These are phyloP conservation scores for Drosophila busckii DNA, from an alignment of 1,140 invertebrate species.

Conservation along the genomic window DNA sequence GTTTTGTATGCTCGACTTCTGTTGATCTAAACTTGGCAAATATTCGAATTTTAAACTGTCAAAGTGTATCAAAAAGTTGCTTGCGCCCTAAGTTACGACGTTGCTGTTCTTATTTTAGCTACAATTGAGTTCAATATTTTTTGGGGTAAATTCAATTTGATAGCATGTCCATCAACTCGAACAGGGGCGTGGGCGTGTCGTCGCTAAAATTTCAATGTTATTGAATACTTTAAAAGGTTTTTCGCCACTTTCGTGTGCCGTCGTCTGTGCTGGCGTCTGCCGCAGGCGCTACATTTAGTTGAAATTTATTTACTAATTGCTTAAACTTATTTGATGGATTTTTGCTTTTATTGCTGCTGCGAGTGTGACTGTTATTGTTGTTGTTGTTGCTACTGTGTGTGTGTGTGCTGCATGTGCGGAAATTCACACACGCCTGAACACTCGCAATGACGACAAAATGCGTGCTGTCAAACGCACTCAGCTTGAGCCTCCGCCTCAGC, in stretches of 20 bases:
- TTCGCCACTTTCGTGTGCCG: conserved; percentile 1
- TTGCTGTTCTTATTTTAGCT: too few species aligned
- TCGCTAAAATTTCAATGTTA: conserved; percentile 67
- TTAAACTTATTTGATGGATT: conserved; percentile 35
- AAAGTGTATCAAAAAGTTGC: too few species aligned
- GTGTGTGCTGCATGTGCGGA: conserved; percentile 67
- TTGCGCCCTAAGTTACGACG: too few species aligned
- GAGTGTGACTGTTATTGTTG: neutral
- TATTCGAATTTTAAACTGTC: too few species aligned
- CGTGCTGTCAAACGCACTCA: conserved; percentile 65
- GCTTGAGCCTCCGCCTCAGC: neutral
- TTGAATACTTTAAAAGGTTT: conserved; percentile 76
- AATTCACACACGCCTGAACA: conserved; percentile 74
- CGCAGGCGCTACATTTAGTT: conserved; percentile 28
- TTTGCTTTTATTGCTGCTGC: conserved; percentile 12
- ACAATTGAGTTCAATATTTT: conserved; percentile 4
- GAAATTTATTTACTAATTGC: conserved; percentile 68
- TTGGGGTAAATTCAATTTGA: conserved; percentile 71
- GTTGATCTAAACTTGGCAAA: too few species aligned
- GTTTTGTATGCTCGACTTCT: too few species aligned
- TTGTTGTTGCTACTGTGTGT: neutral
- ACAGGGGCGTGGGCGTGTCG: too few species aligned
- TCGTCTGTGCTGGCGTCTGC: neutral
- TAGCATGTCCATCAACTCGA: conserved; percentile 58
- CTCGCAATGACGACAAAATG: conserved; percentile 36